These are phyloP conservation scores for Rhimphoctona megacephalus DNA, from an alignment of 2,888 invertebrate genomes.

Conservation along the genomic window DNA sequence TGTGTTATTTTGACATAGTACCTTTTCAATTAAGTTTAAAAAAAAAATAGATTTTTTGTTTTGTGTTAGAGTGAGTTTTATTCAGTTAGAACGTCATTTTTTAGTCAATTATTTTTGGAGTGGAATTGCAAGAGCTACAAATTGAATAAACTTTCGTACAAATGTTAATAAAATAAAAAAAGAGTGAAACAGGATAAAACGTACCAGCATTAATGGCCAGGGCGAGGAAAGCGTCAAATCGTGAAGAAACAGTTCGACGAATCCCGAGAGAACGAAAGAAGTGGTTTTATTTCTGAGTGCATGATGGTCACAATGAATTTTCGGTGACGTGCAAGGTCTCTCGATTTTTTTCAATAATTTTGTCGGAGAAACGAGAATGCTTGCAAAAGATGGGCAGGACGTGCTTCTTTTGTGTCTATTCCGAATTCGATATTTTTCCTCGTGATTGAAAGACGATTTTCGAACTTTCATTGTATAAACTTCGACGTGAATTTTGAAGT, in stretches of 20 bases:
- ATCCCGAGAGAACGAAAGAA: slow-evolving; percentile 76
- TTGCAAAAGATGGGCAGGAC: slow-evolving; percentile 72
- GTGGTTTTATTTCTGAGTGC: slow-evolving; percentile 69
- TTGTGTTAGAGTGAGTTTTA: background rate
- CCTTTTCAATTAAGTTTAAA: too few relatives aligned
- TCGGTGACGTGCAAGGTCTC: slow-evolving; percentile 4
- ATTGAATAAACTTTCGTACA: too few relatives aligned
- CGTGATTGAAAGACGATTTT: slow-evolving; percentile 80
- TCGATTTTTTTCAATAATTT: slow-evolving; percentile 33
- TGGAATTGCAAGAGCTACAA: background rate
- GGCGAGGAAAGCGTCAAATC: slow-evolving; percentile 76
- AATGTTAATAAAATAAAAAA: background rate
- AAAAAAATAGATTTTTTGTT: too few relatives aligned
- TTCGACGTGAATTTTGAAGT: slow-evolving; percentile 84
- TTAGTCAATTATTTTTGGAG: background rate
- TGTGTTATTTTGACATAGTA: too few relatives aligned
- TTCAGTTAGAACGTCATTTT: background rate
- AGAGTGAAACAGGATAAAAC: background rate
- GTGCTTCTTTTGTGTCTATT: slow-evolving; percentile 70
- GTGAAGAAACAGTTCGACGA: slow-evolving; percentile 74
- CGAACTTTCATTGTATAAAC: slow-evolving; percentile 85
- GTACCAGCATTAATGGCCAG: slow-evolving; percentile 76
- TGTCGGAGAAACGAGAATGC: slow-evolving; percentile 71
- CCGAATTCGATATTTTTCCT: slow-evolving; percentile 80
- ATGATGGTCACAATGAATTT: slow-evolving; percentile 61